A percentile compares a stretch with the other conserved stretches of the same genome.
phyloP scores from a whole-genome alignment of 2,888 invertebrate genomes.

The Beris morrisii region DNA sequence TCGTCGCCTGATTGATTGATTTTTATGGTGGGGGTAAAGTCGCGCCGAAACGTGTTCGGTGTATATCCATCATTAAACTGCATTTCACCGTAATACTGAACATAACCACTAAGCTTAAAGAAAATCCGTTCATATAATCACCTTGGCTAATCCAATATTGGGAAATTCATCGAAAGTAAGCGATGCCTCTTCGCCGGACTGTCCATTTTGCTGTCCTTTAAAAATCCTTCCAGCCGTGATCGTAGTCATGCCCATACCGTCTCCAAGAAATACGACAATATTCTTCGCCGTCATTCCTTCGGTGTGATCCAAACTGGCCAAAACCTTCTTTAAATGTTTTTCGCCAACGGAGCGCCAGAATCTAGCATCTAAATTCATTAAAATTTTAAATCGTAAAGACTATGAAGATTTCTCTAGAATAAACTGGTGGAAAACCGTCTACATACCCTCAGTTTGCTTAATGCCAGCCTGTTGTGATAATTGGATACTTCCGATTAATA shows the following conservation, averaged over 20 bases:
- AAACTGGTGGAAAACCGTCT: too few relatives aligned
- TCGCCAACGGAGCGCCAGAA: slow-evolving; percentile 49
- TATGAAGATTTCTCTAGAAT: too few relatives aligned
- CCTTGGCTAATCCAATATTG: slow-evolving; percentile 64
- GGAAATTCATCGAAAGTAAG: slow-evolving; percentile 66
- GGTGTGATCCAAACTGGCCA: slow-evolving; percentile 52
- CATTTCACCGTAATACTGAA: too few relatives aligned
- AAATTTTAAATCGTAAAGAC: not conserved
- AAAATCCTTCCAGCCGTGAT: slow-evolving; percentile 66
- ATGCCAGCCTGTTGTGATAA: too few relatives aligned
- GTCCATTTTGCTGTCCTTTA: slow-evolving; percentile 57
- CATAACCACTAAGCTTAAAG: too few relatives aligned
- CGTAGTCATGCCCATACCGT: slow-evolving; percentile 69
- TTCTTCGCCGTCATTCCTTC: slow-evolving; percentile 60
- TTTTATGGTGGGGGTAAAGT: too few relatives aligned
- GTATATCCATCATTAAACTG: too few relatives aligned
- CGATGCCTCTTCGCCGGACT: slow-evolving; percentile 61
- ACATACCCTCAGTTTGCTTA: too few relatives aligned
- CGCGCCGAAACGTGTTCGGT: too few relatives aligned
- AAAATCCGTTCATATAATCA: slow-evolving; percentile 43
- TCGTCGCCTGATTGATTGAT: too few relatives aligned
- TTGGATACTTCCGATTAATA: too few relatives aligned
- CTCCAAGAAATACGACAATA: slow-evolving; percentile 67
- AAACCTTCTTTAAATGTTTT: slow-evolving; percentile 51
- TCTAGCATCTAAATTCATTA: slow-evolving; percentile 45